Base-by-base conservation (phyloP, 2,797 vertebrate species). In the Ibycter americanus region DNA sequence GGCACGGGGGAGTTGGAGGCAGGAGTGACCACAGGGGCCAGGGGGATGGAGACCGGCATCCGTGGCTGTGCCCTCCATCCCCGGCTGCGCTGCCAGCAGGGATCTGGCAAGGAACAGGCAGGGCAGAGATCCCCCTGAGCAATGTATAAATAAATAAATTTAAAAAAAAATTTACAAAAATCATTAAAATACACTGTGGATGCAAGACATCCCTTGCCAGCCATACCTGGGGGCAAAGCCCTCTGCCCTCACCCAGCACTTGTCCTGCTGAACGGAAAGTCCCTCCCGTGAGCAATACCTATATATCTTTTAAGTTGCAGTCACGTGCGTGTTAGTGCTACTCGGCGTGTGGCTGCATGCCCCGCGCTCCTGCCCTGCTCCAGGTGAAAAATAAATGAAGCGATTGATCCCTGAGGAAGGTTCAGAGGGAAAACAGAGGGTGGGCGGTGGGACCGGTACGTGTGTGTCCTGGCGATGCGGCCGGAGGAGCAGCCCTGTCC, bases 391-490 rank as follows among this genome's bases (percentile, higher is more conserved):
- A 70, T 13, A 84, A 82, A 72, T 12, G 51, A 49, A 51, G 58
- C 11, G 2, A 27, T 59, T 44, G 82, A 87, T 84, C 93, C 55
- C 54, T 25, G 68, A 34, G 70, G 68, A 40, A 12, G 67, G 40
- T 62, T 54, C 56, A 31, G 68, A 73, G 82, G 65, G 68, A 80
- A 59, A 55, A 25, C 52, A 40, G 76, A 42, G 80, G 55, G 77
- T n/a, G 71, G 44, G 76, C 7, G 4, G 63, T 44, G 81, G 70
- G 40, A n/a, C 58, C 62, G 23, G 89, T 44, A 16, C 5, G 10
- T n/a, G 29, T 9, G 1, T 27, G 42, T 78, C 67, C 62, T 11
- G 52, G 68, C 1, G 0, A 6, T 47, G 83, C 7, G 4, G 22
- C n/a, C 44, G 52, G 44, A 51, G 76, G 61, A 83, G 66, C n/a